These are phyloP conservation scores for Pristionchus maxplancki DNA, from an alignment of 2,888 invertebrate genomes.

Conservation along the genomic window DNA sequence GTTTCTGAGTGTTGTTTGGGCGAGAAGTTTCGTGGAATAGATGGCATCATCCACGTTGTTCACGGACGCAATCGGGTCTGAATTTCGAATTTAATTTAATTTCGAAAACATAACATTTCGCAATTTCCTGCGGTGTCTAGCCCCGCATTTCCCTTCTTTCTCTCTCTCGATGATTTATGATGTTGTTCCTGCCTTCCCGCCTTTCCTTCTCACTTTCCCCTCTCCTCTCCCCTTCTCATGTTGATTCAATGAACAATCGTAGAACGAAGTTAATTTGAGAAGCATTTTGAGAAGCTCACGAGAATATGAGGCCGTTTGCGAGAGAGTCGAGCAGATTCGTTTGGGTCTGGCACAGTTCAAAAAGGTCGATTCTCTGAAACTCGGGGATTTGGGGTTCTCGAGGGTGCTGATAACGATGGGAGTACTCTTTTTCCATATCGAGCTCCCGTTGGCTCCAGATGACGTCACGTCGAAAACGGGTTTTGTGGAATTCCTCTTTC, in stretches of 20 bases:
- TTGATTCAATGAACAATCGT: not conserved
- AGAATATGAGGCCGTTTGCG: too few species aligned
- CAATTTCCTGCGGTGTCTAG: not conserved
- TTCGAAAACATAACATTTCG: not conserved
- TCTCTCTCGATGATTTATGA: not conserved
- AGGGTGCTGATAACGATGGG: too few species aligned
- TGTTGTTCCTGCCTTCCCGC: conserved; percentile 12
- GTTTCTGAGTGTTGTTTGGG: conserved; percentile 83
- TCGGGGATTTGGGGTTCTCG: too few species aligned
- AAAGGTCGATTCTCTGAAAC: too few species aligned
- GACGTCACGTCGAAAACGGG: too few species aligned
- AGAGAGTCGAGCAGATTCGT: too few species aligned
- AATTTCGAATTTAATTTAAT: not conserved
- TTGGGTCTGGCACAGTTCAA: too few species aligned
- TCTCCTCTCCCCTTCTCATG: not conserved
- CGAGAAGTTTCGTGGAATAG: conserved; percentile 85
- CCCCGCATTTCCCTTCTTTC: not conserved
- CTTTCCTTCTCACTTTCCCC: not conserved
- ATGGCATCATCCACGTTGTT: conserved; percentile 79
- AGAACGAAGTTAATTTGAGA: not conserved
- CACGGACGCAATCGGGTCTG: conserved; percentile 71
- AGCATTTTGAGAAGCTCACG: too few species aligned
- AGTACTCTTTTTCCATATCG: too few species aligned
- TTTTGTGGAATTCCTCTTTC: too few species aligned
- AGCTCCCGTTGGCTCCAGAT: too few species aligned